Base-by-base conservation (phyloP, 2,888 invertebrate species). In the Acronicta psi region DNA sequence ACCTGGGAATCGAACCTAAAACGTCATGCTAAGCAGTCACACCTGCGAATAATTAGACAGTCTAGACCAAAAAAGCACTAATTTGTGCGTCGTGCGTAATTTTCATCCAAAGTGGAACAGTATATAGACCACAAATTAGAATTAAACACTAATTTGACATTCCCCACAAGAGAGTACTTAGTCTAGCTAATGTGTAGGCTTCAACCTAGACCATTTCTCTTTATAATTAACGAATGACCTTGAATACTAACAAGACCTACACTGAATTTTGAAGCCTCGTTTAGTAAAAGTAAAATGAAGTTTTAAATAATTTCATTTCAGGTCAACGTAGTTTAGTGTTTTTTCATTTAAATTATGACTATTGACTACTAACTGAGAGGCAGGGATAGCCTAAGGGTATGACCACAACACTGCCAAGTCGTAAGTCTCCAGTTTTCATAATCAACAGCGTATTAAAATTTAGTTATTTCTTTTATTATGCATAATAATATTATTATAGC, bases 81-180 rank as follows among this genome's bases (percentile, higher is more conserved):
- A 29, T 29, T 9, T 29, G 1, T 10, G 2, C 9, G 10, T 29
- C 1, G 29, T 29, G 11, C 29, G 29, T 34, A 34, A n/a, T 34
- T n/a, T 34, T 34, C n/a, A 6, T 34, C 6, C 13, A 44, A 38
- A n/a, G 9, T 20, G n/a, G 3, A n/a, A 31, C 11, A n/a, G n/a
- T n/a, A n/a, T n/a, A n/a, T 3, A 20, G 7, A 42, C 23, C 8
- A 25, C 42, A 49, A 18, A 14, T 9, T n/a, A 9, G 9, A 10
- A 67, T 59, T 59, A 34, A 51, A 46, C 17, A 42, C 38, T 59
- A 54, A 57, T 56, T 52, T 65, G 56, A 54, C 57, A 49, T 53
- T 29, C 8, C 36, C 31, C 42, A 40, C 51, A 14, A 17, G 47
- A 45, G 54, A 52, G 1, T 53, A 71, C 36, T 71, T 54, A 29